Base-by-base conservation (phyloP, 2,888 invertebrate genomes). In the Nomada ferruginata region DNA sequence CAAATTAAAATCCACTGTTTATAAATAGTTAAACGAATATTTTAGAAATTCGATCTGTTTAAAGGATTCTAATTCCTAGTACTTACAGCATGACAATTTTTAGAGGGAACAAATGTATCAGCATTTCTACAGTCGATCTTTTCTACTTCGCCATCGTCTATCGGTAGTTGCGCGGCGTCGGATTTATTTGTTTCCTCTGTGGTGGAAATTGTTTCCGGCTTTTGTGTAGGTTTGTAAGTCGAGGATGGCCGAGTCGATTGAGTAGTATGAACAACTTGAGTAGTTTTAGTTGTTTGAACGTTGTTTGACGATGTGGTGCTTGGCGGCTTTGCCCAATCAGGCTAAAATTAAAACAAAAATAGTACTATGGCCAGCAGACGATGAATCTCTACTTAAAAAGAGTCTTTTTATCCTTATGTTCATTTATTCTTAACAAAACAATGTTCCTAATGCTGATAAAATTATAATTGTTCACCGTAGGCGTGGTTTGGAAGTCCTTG, bases 321-420 rank as follows among this genome's bases (percentile, higher is more conserved):
- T 78, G 97, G 97, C 20, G 97, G 97, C 82, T 96, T 95, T 61
- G 97, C 97, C 97, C 97, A 97, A 91, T 97, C 97, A 88, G 97
- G 97, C 97, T 97, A 90, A 57, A 78, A 94, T 52, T 26, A 11
- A 91, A 84, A 64, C 73, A 0, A 53, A 50, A 63, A 68, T 18
- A 47, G 20, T 53, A 26, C 44, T 55, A 26, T 42, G 7, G 36
- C 36, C 23, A 11, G 5, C 20, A 55, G 10, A 20, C 20, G 2
- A 55, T 3, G 7, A 20, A n/a, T 23, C 20, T 4, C 23, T n/a
- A n/a, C n/a, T n/a, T n/a, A 55, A n/a, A 55, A 20, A 55, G 0
- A 55, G 11, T n/a, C 2, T 13, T 11, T 52, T 11, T 4, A 36
- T 29, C 5, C 1, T 20, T 18, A 15, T 23, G 53, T 20, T 55